Base-by-base conservation (phyloP, 1,140 invertebrate genomes). In the Panagrolaimus sp. region DNA sequence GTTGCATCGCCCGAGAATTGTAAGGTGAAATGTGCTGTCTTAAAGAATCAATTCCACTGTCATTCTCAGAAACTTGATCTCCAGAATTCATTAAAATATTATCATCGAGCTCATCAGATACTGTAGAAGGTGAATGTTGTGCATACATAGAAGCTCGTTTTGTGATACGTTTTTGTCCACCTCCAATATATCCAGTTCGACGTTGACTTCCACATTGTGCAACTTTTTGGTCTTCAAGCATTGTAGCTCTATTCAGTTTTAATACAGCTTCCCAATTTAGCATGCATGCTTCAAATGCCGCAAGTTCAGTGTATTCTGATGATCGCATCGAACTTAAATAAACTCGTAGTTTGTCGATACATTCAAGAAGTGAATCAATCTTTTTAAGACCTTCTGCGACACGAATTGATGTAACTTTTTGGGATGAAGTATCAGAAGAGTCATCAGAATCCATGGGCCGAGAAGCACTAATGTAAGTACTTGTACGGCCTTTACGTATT, bases 181-280 rank as follows among this genome's bases (percentile, higher is more conserved):
- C 31, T n/a, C 31, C 46, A 38, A 44, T 20, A 44, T 44, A 5
- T 65, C 63, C 11, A 38, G 20, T 25, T 11, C 43, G 48, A 48
- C 23, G 48, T 57, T 67, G 23, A 67, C n/a, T 57, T 38, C 43
- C 27, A 67, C 42, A 42, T 42, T 44, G 63, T 20, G 44, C 20
- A 64, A 44, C 63, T 44, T 27, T 16, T 38, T 46, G 38, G 7
- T 46, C 38, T 64, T 64, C 63, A 25, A 57, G 51, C 13, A 61
- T 47, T 9, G 23, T 7, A 2, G 46, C 25, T 62, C 16, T 38
- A 31, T 16, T 63, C 20, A 75, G 61, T 74, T 77, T 78, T 16
- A 78, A 44, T 27, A 73, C 53, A 9, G 78, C 78, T 46, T 78
- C 76, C 78, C 78, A 78, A 48, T 78, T 77, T 13, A 78, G 64